phyloP scores from a whole-genome alignment of 2,797 vertebrate species.

The Malacoraja senta region DNA sequence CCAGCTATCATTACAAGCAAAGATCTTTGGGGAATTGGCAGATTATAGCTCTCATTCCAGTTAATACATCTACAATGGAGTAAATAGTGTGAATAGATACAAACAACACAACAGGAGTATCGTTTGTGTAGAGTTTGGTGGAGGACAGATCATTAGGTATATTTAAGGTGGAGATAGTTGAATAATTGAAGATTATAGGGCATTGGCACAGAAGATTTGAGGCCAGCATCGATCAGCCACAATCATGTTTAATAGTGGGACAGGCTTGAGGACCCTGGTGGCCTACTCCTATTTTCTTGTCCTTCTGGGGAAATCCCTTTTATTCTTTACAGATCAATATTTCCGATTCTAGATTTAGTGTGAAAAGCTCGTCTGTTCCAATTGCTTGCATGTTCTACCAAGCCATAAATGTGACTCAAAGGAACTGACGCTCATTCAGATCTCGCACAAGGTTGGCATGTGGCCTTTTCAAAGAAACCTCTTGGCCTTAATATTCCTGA shows the following conservation, averaged over 20 bases:
- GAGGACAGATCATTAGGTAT: too few species aligned
- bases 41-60: background rate
- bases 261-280: too few species aligned
- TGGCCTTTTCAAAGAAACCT: slow-evolving; percentile 41
- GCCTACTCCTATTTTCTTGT: too few species aligned
- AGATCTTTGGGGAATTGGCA: background rate
- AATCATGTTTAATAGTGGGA: too few species aligned
- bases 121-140: background rate
- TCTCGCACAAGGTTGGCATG: slow-evolving; percentile 58
- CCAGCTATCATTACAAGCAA: background rate
- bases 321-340: background rate
- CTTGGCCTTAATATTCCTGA: slow-evolving; percentile 40
- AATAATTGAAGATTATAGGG: too few species aligned
- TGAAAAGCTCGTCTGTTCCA: background rate
- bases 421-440: slow-evolving; percentile 55
- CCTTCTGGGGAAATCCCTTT: background rate
- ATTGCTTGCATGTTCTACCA: background rate
- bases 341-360: background rate
- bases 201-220: too few species aligned
- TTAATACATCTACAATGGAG: background rate
- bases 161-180: too few species aligned
- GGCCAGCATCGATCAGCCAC: too few species aligned
- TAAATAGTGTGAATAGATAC: background rate
- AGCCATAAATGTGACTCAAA: background rate
- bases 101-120: background rate